These are phyloP conservation scores for Dryomyza anilis DNA, from an alignment of 2,888 invertebrate genomes.

Conservation along the genomic window DNA sequence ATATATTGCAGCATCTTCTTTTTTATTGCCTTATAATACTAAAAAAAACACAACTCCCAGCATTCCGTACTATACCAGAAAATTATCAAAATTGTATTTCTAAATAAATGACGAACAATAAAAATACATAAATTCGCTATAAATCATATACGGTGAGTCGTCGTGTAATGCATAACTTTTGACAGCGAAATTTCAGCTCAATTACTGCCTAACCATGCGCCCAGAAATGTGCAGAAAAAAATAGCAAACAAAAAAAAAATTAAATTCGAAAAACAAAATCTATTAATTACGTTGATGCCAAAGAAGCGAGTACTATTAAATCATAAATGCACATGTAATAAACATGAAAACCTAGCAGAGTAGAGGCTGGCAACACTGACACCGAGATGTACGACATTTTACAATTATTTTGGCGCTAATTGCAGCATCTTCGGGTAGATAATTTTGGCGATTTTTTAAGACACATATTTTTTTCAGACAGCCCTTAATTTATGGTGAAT, in stretches of 20 bases:
- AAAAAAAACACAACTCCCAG: not conserved
- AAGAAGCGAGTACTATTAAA: constrained; percentile 14
- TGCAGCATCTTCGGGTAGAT: constrained; percentile 13
- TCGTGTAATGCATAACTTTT: constrained; percentile 26
- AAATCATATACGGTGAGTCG: constrained; percentile 14
- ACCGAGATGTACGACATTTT: constrained; percentile 18
- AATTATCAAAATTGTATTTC: too few species aligned
- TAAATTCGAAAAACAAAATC: too few species aligned
- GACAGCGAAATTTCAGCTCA: constrained; percentile 38
- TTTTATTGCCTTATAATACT: not conserved
- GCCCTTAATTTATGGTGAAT: too few species aligned
- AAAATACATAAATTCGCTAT: constrained; percentile 28
- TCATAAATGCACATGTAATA: constrained; percentile 23
- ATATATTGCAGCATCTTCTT: not conserved
- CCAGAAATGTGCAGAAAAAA: constrained; percentile 37
- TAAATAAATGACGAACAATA: constrained; percentile 15
- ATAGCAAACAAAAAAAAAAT: too few species aligned
- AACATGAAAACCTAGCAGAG: constrained; percentile 12
- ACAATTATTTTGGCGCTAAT: constrained; percentile 31
- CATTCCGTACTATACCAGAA: not conserved
- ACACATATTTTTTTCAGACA: too few species aligned
- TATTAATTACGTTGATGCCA: constrained; percentile 6
- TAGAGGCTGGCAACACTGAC: not conserved
- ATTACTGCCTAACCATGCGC: constrained; percentile 45
- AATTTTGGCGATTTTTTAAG: too few species aligned